A percentile compares a stretch with the other conserved stretches of the same genome.
Evolutionary conservation across 2,113 vertebrate species (phyloP).

Genomic region (Himantopus leucocephalus): DNA sequence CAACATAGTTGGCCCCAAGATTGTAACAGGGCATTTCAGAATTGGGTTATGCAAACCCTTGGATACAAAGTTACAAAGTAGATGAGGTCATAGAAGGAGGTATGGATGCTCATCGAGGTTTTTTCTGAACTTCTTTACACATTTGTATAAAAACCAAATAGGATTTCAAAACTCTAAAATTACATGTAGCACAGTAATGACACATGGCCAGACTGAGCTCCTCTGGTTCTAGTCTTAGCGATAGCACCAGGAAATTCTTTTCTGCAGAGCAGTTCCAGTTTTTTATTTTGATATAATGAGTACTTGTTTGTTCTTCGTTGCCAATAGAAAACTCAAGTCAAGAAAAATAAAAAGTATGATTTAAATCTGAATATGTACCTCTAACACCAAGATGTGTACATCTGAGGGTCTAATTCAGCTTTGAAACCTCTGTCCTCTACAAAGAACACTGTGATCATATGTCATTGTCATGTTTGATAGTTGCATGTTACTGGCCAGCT

Average conservation of each 20-base stretch:
- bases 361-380: not conserved
- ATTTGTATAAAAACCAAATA: not conserved
- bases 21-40: not conserved
- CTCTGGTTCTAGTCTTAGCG: not conserved
- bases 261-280: not conserved
- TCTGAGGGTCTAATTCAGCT: not conserved
- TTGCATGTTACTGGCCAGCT: constrained; percentile 33
- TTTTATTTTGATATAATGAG: constrained; percentile 4
- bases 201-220: not conserved
- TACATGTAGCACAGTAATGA: not conserved
- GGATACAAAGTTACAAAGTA: not conserved
- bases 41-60: not conserved
- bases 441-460: not conserved
- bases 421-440: not conserved
- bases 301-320: not conserved
- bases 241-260: constrained; percentile 21
- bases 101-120: not conserved
- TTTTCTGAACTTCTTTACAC: not conserved
- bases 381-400: not conserved
- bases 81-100: not conserved
- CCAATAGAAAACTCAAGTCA: not conserved
- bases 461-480: not conserved
- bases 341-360: constrained; percentile 6
- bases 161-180: not conserved
- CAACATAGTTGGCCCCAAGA: not conserved